Percentiles rank a stretch among this genome's conserved stretches.
These are phyloP conservation scores for Noctilio leporinus DNA, from an alignment of 2,113 vertebrate genomes.

Conservation along the genomic window DNA sequence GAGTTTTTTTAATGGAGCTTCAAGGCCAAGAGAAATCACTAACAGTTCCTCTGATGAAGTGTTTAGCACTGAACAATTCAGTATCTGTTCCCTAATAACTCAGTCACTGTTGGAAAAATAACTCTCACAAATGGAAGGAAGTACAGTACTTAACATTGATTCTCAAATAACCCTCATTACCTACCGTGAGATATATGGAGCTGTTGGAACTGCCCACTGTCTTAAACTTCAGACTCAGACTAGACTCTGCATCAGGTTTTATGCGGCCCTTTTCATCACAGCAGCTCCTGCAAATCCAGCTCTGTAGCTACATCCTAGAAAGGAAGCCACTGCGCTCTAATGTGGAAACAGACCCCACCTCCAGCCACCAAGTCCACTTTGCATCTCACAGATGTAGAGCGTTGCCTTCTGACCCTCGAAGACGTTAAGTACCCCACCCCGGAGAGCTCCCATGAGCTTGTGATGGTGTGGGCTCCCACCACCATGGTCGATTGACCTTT, in stretches of 20 bases:
- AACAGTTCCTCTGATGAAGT: not conserved
- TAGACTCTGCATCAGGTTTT: not conserved
- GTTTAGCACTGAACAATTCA: not conserved
- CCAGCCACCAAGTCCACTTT: rapidly evolving
- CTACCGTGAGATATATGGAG: not conserved
- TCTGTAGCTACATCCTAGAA: not conserved
- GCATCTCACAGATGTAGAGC: rapidly evolving
- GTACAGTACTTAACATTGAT: not conserved
- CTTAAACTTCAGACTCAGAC: not conserved
- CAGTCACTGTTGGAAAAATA: not conserved
- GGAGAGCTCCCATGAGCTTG: not conserved
- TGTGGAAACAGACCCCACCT: not conserved
- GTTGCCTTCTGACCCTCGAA: not conserved
- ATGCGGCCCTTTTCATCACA: not conserved
- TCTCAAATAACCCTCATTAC: not conserved
- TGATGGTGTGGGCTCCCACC: not conserved
- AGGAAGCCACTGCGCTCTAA: not conserved
- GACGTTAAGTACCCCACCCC: rapidly evolving
- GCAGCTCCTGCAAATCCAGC: not conserved
- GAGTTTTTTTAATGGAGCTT: not conserved
- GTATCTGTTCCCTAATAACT: not conserved
- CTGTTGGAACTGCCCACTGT: not conserved
- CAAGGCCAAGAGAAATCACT: not conserved
- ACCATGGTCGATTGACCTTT: rapidly evolving
- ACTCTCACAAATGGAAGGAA: not conserved